A percentile compares a stretch with the other conserved stretches of the same genome.
Evolutionary conservation across 2,113 vertebrate species (phyloP).

Genomic region (Lepus americanus): DNA sequence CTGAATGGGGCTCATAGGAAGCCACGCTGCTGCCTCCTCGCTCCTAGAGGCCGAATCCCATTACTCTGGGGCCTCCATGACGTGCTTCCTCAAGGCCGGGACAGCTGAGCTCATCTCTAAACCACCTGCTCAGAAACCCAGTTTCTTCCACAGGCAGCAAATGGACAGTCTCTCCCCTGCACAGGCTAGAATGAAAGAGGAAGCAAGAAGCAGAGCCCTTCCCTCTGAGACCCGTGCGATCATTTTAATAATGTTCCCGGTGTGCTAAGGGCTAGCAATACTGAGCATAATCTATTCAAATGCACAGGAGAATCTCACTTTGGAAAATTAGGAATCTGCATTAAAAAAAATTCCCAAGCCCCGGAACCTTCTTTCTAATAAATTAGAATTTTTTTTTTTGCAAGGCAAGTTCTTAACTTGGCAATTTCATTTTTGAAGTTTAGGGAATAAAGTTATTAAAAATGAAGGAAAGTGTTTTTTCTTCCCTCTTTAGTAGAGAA

Average conservation of each 20-base stretch:
- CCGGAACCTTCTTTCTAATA: slow-evolving; percentile 69
- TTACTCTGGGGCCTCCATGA: neutral
- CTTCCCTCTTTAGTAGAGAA: slow-evolving; percentile 56
- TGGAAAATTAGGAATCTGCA: slow-evolving; percentile 81
- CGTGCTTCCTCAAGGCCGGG: slow-evolving; percentile 14
- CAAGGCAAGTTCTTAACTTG: slow-evolving; percentile 65
- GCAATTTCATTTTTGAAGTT: slow-evolving; percentile 77
- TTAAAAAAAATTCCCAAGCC: slow-evolving; percentile 81
- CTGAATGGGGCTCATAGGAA: neutral
- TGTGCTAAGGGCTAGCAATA: slow-evolving; percentile 62
- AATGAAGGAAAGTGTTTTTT: neutral
- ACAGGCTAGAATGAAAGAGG: slow-evolving; percentile 65
- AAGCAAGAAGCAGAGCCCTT: slow-evolving; percentile 69
- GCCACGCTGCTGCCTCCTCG: neutral
- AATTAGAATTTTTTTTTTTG: slow-evolving; percentile 75
- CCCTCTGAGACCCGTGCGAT: slow-evolving; percentile 69
- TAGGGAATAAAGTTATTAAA: slow-evolving; percentile 82
- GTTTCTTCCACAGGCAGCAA: slow-evolving; percentile 44
- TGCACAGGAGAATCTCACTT: slow-evolving; percentile 72
- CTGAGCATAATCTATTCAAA: slow-evolving; percentile 71
- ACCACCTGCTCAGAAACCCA: slow-evolving; percentile 40
- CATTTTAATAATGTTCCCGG: slow-evolving; percentile 75
- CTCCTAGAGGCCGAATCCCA: slow-evolving; percentile 45
- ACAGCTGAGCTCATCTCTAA: neutral
- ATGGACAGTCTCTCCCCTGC: slow-evolving; percentile 41